A percentile compares a stretch with the other conserved stretches of the same genome.
Conservation (phyloP, 2,113 vertebrate species). For the Petrocephalus zakoni region DNA sequence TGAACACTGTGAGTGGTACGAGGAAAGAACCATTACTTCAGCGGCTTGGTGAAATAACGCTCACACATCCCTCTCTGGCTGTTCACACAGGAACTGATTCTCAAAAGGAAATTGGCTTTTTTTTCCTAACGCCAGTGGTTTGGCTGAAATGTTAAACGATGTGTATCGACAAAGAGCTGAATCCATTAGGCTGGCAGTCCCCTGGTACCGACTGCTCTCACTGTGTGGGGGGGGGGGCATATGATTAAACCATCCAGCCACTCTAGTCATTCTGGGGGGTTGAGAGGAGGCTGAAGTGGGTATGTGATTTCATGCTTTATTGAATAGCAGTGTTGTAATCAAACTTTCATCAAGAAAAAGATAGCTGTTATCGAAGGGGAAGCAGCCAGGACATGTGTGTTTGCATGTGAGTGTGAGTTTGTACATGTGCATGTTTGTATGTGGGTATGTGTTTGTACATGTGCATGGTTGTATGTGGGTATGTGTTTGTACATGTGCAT, state of each 20-base stretch:
- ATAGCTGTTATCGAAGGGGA: neutral
- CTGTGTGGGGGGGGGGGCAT: neutral
- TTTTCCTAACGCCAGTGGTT: neutral
- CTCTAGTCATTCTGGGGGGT: neutral
- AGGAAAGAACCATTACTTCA: neutral
- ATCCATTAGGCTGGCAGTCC: neutral
- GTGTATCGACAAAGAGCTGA: constrained; percentile 3
- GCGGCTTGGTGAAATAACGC: neutral
- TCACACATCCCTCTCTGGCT: neutral
- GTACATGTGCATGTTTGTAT: neutral
- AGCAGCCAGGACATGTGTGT: neutral
- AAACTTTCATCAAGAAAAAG: neutral
- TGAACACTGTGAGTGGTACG: neutral
- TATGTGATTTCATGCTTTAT: neutral
- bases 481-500: neutral
- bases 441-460: neutral
- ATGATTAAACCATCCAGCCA: neutral
- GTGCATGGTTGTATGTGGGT: neutral
- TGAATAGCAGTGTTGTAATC: neutral
- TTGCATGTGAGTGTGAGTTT: neutral
- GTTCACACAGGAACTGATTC: neutral
- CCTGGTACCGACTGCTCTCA: neutral
- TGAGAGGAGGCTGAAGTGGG: neutral
- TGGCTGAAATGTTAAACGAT: constrained; percentile 6
- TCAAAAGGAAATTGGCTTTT: neutral